Percentiles rank a stretch among this genome's conserved stretches.
These are phyloP conservation scores for Drosophila ercepeae DNA, from an alignment of 1,140 invertebrate genomes.

Conservation along the genomic window DNA sequence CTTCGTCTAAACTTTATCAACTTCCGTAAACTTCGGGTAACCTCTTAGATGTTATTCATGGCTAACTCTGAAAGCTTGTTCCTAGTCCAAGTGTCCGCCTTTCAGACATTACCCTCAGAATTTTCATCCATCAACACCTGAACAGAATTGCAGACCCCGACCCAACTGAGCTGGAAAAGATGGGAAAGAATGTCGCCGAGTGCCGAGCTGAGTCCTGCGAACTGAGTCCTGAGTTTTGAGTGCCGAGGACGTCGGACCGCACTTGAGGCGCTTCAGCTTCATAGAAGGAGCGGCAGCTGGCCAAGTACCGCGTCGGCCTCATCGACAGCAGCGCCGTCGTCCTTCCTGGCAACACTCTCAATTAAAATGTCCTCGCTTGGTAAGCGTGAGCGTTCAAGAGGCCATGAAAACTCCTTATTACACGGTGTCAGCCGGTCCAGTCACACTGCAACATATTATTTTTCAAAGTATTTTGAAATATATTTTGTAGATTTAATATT, in stretches of 20 bases:
- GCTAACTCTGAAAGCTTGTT: constrained; percentile 22
- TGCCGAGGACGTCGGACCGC: constrained; percentile 47
- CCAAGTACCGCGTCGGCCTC: constrained; percentile 63
- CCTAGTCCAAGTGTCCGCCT: constrained; percentile 38
- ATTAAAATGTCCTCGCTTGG: constrained; percentile 81
- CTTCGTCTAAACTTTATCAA: not conserved
- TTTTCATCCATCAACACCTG: constrained; percentile 74
- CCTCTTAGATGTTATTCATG: constrained; percentile 18
- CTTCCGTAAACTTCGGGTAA: constrained; percentile 13
- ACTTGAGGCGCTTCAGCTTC: constrained; percentile 53
- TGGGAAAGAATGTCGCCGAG: constrained; percentile 40
- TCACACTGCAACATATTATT: constrained; percentile 8
- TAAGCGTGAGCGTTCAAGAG: constrained; percentile 81
- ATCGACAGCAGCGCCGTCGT: constrained; percentile 35
- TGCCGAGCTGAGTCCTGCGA: constrained; percentile 18
- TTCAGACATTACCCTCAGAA: constrained; percentile 22
- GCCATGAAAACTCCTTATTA: constrained; percentile 82
- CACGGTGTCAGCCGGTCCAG: constrained; percentile 65
- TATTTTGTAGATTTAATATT: no score
- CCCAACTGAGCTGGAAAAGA: not conserved
- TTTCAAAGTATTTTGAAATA: not conserved
- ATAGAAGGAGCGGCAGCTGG: constrained; percentile 62
- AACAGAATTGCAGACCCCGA: constrained; percentile 26
- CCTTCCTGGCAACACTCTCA: constrained; percentile 75
- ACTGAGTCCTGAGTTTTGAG: constrained; percentile 1